Percentiles rank a stretch among this genome's conserved stretches.
Evolutionary conservation across 2,888 invertebrate species (phyloP).

Genomic region (Pelosia muscerda): DNA sequence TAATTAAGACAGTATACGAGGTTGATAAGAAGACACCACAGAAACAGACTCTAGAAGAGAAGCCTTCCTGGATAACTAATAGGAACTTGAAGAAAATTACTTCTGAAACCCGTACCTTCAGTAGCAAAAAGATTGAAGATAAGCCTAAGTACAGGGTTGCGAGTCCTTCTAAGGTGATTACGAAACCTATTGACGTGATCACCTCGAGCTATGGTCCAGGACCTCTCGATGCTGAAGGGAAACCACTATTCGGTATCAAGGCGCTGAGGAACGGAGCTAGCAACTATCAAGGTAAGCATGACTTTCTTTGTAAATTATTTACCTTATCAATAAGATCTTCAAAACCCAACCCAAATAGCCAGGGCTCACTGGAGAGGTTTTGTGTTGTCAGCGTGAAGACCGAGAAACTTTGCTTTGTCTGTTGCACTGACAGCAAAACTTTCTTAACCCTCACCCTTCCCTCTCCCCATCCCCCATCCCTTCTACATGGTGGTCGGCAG

Average conservation of each 20-base stretch:
- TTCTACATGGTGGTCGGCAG: no score
- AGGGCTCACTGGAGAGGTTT: no score
- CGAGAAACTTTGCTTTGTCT: no score
- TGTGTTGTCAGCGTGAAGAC: no score
- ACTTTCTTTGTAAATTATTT: background rate
- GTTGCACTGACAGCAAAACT: no score
- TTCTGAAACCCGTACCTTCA: conserved; percentile 74
- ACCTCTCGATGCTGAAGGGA: conserved; percentile 93
- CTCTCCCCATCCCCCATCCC: no score
- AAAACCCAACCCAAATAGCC: no score
- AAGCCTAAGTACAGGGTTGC: conserved; percentile 75
- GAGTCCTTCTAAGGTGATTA: conserved; percentile 74
- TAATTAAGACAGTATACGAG: conserved; percentile 70
- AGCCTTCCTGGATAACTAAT: conserved; percentile 88
- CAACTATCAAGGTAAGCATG: conserved; percentile 88
- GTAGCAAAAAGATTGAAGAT: conserved; percentile 76
- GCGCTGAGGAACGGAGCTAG: conserved; percentile 89
- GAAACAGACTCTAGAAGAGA: conserved; percentile 80
- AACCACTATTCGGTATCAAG: conserved; percentile 92
- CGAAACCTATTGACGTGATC: conserved; percentile 88
- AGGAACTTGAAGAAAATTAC: conserved; percentile 87
- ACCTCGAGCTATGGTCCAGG: conserved; percentile 94
- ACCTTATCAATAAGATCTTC: background rate
- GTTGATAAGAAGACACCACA: conserved; percentile 67
- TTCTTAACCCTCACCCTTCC: no score